These are phyloP conservation scores for Sarcophaga caerulescens DNA, from an alignment of 2,888 invertebrate species.

Conservation along the genomic window DNA sequence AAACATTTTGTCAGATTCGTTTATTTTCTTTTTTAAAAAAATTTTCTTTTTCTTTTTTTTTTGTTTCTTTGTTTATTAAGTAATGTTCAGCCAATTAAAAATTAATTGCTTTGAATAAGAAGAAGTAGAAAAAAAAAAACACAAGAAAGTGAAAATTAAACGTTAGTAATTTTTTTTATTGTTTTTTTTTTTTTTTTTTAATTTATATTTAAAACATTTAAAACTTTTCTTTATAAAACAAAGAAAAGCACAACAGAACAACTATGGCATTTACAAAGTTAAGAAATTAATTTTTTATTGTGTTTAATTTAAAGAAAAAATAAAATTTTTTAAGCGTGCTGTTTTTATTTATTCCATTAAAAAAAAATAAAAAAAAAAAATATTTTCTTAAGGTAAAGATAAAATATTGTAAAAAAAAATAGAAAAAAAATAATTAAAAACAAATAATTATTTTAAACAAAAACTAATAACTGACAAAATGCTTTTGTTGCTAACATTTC, in stretches of 20 bases:
- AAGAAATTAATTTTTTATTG: conserved; percentile 13
- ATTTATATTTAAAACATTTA: conserved; percentile 44
- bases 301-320: conserved; percentile 36
- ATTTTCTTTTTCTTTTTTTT: neutral
- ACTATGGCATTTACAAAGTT: conserved; percentile 67
- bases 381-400: conserved; percentile 40
- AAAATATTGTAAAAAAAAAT: conserved; percentile 36
- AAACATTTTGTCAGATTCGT: conserved; percentile 89
- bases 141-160: conserved; percentile 63
- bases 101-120: neutral
- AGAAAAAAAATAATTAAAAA: conserved; percentile 58
- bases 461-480: conserved; percentile 82
- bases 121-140: conserved; percentile 1
- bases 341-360: conserved; percentile 33
- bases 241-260: conserved; percentile 54
- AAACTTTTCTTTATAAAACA: conserved; percentile 40
- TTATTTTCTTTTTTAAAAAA: conserved; percentile 8
- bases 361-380: conserved; percentile 33
- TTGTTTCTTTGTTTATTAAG: conserved; percentile 27
- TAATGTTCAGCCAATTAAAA: conserved; percentile 10
- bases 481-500: conserved; percentile 81
- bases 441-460: conserved; percentile 59
- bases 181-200: neutral
- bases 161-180: conserved; percentile 67
- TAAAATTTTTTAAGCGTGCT: conserved; percentile 50